Evolutionary conservation across 2,797 vertebrate species (phyloP).

Genomic region (Acridotheres tristis): DNA sequence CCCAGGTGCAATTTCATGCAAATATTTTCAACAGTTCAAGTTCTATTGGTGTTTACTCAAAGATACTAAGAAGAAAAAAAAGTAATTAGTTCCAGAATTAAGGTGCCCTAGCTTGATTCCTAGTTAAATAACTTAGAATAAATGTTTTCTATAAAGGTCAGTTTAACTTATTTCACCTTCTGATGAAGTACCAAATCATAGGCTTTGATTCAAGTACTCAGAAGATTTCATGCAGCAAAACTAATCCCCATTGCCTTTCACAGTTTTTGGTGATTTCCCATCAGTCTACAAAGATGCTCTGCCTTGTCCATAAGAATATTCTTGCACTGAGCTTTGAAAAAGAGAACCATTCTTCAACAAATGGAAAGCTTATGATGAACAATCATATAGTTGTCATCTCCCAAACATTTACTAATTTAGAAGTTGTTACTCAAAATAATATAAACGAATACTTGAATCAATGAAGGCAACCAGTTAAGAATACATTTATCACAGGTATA

Average conservation of each 20-base stretch:
- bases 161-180: slow-evolving; percentile 55
- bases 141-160: slow-evolving; percentile 64
- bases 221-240: slow-evolving; percentile 1
- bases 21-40: slow-evolving; percentile 72
- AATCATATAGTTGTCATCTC: background rate
- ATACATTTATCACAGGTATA: background rate
- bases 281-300: background rate
- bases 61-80: background rate
- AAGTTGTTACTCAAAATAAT: background rate
- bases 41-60: slow-evolving; percentile 63
- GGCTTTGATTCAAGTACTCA: slow-evolving; percentile 10
- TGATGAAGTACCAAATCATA: slow-evolving; percentile 4
- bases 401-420: slow-evolving; percentile 13
- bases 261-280: background rate
- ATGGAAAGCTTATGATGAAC: slow-evolving; percentile 1
- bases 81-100: slow-evolving; percentile 63
- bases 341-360: background rate
- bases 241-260: background rate
- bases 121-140: slow-evolving; percentile 65
- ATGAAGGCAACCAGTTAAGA: background rate
- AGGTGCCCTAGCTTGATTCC: slow-evolving; percentile 73
- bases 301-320: background rate
- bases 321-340: background rate
- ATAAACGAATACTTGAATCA: background rate
- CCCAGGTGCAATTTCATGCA: slow-evolving; percentile 77